These are phyloP conservation scores for Miltochrista miniata DNA, from an alignment of 2,888 invertebrate genomes.

Conservation along the genomic window DNA sequence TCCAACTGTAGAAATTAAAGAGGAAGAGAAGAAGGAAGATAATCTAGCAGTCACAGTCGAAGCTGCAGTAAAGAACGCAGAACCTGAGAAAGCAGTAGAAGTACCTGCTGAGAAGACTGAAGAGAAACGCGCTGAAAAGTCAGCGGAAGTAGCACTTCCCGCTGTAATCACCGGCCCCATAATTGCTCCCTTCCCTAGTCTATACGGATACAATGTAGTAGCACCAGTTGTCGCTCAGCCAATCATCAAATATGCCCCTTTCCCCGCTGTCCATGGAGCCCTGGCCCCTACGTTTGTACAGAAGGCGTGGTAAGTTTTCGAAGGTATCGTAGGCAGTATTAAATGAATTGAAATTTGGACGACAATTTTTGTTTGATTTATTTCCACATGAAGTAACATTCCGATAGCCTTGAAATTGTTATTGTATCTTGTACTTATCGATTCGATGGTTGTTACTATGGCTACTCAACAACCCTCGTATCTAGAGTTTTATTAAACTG, in stretches of 20 bases:
- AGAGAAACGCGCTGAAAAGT: slow-evolving; percentile 12
- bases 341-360: slow-evolving; percentile 20
- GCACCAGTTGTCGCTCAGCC: slow-evolving; percentile 23
- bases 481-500: too few relatives aligned
- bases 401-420: too few relatives aligned
- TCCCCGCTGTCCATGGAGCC: slow-evolving; percentile 22
- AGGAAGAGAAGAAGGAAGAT: slow-evolving; percentile 37
- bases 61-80: slow-evolving; percentile 21
- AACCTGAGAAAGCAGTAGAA: slow-evolving; percentile 20
- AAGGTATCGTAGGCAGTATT: slow-evolving; percentile 6
- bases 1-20: slow-evolving; percentile 21
- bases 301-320: slow-evolving; percentile 24
- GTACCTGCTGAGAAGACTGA: slow-evolving; percentile 8
- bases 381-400: too few relatives aligned
- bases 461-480: too few relatives aligned
- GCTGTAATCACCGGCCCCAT: slow-evolving; percentile 9
- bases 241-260: slow-evolving; percentile 21
- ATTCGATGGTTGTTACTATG: too few relatives aligned
- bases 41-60: slow-evolving; percentile 40
- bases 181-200: slow-evolving; percentile 13
- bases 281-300: slow-evolving; percentile 26
- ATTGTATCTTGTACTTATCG: too few relatives aligned
- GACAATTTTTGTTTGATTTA: background rate
- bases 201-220: slow-evolving; percentile 29
- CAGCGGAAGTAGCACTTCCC: slow-evolving; percentile 3